Evolutionary conservation across 2,888 invertebrate genomes (phyloP), one percentile per base, ranked within the genome.

Genomic region (Drosophila antonietae): DNA sequence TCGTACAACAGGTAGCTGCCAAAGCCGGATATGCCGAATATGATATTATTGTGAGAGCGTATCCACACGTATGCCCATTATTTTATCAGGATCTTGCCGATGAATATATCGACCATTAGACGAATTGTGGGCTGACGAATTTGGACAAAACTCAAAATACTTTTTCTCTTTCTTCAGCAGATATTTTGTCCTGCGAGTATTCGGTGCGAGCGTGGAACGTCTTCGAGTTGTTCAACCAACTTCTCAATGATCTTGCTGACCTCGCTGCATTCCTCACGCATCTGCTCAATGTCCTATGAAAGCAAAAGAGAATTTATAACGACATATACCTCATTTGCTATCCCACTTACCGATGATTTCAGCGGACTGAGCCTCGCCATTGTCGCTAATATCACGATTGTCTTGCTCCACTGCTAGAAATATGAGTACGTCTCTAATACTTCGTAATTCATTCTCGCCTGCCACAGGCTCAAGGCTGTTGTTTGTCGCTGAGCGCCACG

Each of bases 111-210:
- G 23, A 96, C 94, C 51, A 99, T 93, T n/a, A 97, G 93, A 52
- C 97, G 94, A 66, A 98, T 94, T 43, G 95, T 97, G 0, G 99
- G 98, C 90, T 94, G 95, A 7, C 96, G 93, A 55, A 99, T 94
- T 79, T 96, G 95, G 18, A 98, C 93, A 89, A n/a, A 95, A 96
- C 88, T 97, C 97, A 90, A 95, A 96, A 93, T 98, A 99, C 93
- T 99, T 99, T 84, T 96, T 96, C 88, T 97, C 97, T 92, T 99
- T 99, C 92, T 99, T 99, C 86, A 96, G 96, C 49, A 99, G 94
- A 92, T 99, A 99, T 92, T n/a, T 99, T 99, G 83, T 97, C 97
- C 92, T 99, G 97, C 0, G 97, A 96, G 92, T 96, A 99, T 88
- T 97, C 97, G 0, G 98, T 99, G 94, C 98, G 98, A 64, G 95